Conservation (phyloP, 2,113 vertebrate species). For the Sphyrna mokarran region DNA sequence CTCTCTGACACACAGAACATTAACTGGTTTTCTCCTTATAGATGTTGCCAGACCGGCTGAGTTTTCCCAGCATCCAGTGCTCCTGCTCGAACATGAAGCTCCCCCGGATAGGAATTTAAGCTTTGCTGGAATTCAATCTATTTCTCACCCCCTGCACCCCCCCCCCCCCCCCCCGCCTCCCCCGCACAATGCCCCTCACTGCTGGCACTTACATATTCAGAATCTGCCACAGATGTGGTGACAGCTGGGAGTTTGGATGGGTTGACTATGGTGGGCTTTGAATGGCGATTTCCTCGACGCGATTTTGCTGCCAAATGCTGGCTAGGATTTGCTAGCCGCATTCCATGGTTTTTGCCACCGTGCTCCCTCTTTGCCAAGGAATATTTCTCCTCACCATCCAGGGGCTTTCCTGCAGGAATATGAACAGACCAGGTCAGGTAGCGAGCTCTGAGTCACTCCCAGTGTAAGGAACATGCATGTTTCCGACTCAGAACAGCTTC, state of each 20-base stretch:
- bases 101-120: neutral
- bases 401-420: neutral
- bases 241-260: neutral
- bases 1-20: no score
- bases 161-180: no score
- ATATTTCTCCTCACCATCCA: neutral
- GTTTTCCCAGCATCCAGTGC: neutral
- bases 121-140: no score
- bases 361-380: neutral
- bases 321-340: neutral
- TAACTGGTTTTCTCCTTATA: no score
- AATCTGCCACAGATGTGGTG: slow-evolving; percentile 6
- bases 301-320: neutral
- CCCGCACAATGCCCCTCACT: no score
- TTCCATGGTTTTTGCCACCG: slow-evolving; percentile 7
- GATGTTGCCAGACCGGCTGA: no score
- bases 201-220: slow-evolving; percentile 26
- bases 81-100: neutral
- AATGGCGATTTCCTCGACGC: neutral
- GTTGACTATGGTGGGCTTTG: neutral
- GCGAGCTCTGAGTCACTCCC: neutral
- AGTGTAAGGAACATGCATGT: neutral
- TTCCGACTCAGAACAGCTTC: neutral
- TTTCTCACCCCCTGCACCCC: no score
- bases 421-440: neutral